Evolutionary conservation across 2,888 invertebrate genomes (phyloP).

Genomic region (Ophion slaviceki): DNA sequence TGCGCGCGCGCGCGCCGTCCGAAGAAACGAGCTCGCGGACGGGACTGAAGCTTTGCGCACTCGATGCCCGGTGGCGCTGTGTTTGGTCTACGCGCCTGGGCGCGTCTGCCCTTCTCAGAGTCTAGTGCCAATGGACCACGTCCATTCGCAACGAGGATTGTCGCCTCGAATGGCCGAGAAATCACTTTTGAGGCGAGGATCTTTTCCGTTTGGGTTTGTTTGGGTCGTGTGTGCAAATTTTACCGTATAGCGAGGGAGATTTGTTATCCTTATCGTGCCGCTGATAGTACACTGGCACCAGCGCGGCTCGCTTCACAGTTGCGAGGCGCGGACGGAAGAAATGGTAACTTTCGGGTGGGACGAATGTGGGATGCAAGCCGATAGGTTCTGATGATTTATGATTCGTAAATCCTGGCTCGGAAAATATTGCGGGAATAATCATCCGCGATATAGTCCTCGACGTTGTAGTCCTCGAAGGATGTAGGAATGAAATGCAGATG

Average conservation of each 20-base stretch:
- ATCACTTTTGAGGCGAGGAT: neutral
- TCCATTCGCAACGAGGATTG: neutral
- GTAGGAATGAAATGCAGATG: no score
- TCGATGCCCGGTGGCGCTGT: neutral
- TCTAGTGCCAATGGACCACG: neutral
- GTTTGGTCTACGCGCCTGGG: neutral
- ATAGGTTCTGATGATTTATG: neutral
- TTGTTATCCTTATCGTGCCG: no score
- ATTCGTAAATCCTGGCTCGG: neutral
- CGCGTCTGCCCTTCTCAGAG: neutral
- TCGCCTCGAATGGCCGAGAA: neutral
- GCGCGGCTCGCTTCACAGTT: no score
- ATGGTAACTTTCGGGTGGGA: neutral
- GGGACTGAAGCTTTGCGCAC: neutral
- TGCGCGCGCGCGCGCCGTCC: neutral
- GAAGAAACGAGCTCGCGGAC: slow-evolving; percentile 33
- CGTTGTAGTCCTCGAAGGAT: neutral
- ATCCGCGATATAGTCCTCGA: neutral
- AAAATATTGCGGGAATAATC: neutral
- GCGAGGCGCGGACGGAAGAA: no score
- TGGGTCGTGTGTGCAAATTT: no score
- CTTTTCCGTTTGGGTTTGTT: no score
- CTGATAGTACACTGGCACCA: no score
- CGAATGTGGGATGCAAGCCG: neutral
- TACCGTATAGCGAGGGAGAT: no score